Conservation (phyloP, 2,113 vertebrate genomes). For the Chaetodon trifascialis region DNA sequence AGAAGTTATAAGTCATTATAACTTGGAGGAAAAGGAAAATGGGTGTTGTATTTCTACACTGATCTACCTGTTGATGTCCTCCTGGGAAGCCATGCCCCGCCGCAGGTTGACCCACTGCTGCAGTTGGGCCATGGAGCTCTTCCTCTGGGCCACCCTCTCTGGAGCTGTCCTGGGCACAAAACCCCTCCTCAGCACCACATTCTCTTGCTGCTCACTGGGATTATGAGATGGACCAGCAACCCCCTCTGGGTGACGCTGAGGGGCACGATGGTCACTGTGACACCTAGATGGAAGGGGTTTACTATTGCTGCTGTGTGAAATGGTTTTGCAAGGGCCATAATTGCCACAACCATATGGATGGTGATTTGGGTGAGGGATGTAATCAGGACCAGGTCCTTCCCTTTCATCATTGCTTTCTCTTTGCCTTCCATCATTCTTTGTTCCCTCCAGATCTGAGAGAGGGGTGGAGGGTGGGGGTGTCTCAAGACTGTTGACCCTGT, state of each 20-base stretch:
- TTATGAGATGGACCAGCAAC: constrained; percentile 35
- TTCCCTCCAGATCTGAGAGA: constrained; percentile 26
- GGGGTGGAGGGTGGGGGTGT: constrained; percentile 46
- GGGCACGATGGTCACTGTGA: constrained; percentile 60
- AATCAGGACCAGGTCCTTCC: constrained; percentile 15
- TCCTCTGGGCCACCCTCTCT: constrained; percentile 93
- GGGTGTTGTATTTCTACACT: background rate
- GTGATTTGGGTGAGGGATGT: constrained; percentile 58
- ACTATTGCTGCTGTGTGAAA: constrained; percentile 38
- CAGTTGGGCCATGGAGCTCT: constrained; percentile 96
- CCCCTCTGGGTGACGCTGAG: constrained; percentile 59
- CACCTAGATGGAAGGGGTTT: constrained; percentile 33
- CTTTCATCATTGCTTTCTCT: constrained; percentile 37
- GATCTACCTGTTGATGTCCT: constrained; percentile 90
- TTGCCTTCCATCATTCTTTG: constrained; percentile 37
- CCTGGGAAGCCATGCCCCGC: constrained; percentile 81
- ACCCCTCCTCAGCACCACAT: constrained; percentile 80
- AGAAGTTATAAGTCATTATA: no score
- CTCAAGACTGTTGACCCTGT: constrained; percentile 56
- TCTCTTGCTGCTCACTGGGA: constrained; percentile 76
- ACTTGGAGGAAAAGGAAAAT: no score
- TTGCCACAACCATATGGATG: constrained; percentile 89
- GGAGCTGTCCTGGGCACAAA: constrained; percentile 87
- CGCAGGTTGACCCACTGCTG: constrained; percentile 98
- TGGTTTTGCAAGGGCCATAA: constrained; percentile 76